Evolutionary conservation across 1,140 invertebrate genomes (phyloP), one percentile per base, ranked within the genome.

Genomic region (Phenacoccus solenopsis): DNA sequence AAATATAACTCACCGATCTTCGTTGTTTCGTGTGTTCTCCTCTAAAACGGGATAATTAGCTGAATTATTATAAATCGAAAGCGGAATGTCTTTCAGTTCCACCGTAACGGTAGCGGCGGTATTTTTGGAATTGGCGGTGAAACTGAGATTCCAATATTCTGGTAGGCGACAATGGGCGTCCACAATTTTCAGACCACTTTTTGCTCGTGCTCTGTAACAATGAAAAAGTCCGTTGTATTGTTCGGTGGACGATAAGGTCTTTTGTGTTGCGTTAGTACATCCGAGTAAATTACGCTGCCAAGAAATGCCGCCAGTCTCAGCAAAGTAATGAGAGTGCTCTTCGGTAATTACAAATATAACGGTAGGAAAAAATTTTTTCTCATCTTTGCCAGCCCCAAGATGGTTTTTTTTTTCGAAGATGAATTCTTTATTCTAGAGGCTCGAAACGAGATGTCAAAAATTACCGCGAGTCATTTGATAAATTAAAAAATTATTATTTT

Each of bases 31-130:
- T 2, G 5, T 49, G 20, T 49, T 49, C 16, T 49, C 38, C 16
- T 49, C 38, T 9, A 49, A 5, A 16, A 49, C 38, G 20, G 38
- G 38, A 64, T 64, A 71, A n/a, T 67, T 69, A 12, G 71, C 67
- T 49, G 67, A 71, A 22, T 57, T 13, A 22, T 28, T 10, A 2
- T 32, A 30, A 28, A 68, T 5, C 7, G 0, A 9, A 10, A 64
- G 22, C 16, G 68, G 68, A 27, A 22, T 32, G 76, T 74, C 73
- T 81, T 61, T 88, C 57, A 89, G 81, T 68, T 90, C 87, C 0
- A 90, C 89, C 0, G 91, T 94, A 21, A 96, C 91, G 9, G 90
- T 90, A 1, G 91, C 91, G 1, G 86, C 84, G 1, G 90, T 91
- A 69, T 92, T 88, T 76, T 91, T 90, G 27, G 87, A 84, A 76